A percentile compares a stretch with the other conserved stretches of the same genome.
Conservation (phyloP, 2,888 invertebrate species). For the Neoitamus cyanurus region DNA sequence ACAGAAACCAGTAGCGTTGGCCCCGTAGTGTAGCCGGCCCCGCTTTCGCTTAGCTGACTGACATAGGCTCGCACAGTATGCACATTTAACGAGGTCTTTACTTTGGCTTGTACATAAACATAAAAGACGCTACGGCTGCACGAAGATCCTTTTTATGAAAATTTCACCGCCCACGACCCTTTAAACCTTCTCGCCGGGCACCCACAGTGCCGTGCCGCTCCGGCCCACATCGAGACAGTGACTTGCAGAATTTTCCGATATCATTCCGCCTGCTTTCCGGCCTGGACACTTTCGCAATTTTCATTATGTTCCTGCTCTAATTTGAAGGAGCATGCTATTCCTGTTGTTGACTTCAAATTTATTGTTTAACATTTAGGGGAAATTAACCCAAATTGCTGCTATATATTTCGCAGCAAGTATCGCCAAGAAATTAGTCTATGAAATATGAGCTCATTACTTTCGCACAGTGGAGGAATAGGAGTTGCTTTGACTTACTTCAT, state of each 20-base stretch:
- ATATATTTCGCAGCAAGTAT: slow-evolving; percentile 19
- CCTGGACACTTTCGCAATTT: not conserved
- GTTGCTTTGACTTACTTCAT: not conserved
- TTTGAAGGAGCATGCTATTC: slow-evolving; percentile 3
- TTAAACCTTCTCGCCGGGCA: not conserved
- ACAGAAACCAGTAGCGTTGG: slow-evolving; percentile 14
- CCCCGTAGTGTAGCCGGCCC: slow-evolving; percentile 17
- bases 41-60: slow-evolving; percentile 30
- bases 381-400: slow-evolving; percentile 13
- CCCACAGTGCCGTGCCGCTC: too few relatives aligned
- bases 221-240: not conserved
- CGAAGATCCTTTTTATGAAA: not conserved
- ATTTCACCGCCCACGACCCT: too few relatives aligned
- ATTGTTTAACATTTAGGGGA: slow-evolving; percentile 6
- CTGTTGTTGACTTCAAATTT: slow-evolving; percentile 11
- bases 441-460: slow-evolving; percentile 25
- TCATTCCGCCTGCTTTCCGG: not conserved
- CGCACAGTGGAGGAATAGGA: not conserved
- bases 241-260: slow-evolving; percentile 17
- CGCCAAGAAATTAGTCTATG: slow-evolving; percentile 12
- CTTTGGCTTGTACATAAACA: slow-evolving; percentile 13
- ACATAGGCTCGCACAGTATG: slow-evolving; percentile 24
- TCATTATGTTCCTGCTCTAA: not conserved
- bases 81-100: slow-evolving; percentile 1
- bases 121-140: not conserved